Evolutionary conservation across 2,113 vertebrate genomes (phyloP), one percentile per base, ranked within the genome.

Genomic region (Hiodon alosoides): DNA sequence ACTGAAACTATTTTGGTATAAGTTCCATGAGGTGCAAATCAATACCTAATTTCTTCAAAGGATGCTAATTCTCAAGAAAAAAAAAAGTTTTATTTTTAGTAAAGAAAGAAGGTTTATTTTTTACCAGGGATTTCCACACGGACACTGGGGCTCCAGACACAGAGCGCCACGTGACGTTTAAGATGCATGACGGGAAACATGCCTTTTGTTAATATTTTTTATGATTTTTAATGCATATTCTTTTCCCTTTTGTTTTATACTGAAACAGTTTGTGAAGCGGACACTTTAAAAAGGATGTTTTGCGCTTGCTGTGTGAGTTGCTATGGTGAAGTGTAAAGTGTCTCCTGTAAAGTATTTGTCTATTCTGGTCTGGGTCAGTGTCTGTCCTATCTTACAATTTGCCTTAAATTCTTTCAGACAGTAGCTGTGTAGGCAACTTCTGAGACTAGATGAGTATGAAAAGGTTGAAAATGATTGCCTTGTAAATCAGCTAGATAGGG

Each of bases 51-150:
- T 90, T 94, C 93, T 94, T 90, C 92, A 92, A 81, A 85, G 81
- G 91, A 95, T 93, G 92, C 91, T 91, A 93, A 93, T 93, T 91
- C 90, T 92, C 84, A 83, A 90, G 80, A 79, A 80, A 59, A 78
- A 83, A 80, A 86, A 84, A 94, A 93, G 93, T 89, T 93, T 96
- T 96, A 97, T 97, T 98, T 99, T 98, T 98, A 94, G 92, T 98
- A 96, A 92, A 84, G 90, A 70, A 80, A 89, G 75, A 85, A 88
- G 71, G 84, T 87, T 92, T 91, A 92, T 95, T 98, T 98, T 90
- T 95, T 95, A 96, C 91, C 88, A 90, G 92, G 90, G 90, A 89
- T 93, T 89, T 89, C 85, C 85, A 80, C 84, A 81, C 77, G 79
- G 86, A 92, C 84, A 87, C 90, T 93, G 91, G 91, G 86, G 85